Base-by-base conservation (phyloP, 2,888 invertebrate species). In the Harpalus rubripes region DNA sequence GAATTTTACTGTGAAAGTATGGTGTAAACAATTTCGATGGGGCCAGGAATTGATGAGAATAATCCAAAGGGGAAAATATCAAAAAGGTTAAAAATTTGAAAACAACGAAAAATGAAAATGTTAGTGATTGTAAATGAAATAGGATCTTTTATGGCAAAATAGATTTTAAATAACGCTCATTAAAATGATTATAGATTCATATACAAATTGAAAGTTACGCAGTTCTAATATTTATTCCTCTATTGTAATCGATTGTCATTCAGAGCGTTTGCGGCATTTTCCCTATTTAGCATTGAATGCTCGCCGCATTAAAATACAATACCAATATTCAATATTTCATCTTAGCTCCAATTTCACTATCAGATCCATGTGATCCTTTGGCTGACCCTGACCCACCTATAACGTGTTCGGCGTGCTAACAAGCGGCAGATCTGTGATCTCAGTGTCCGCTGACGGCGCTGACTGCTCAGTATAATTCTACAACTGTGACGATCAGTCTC, bases 341-440 rank as follows among this genome's bases (percentile, higher is more conserved):
- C 63, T 18, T 63, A 63, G 72, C 7, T 44, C 72, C 41, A 41
- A 74, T 74, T 74, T 74, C 72, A 41, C n/a, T 44, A 41, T 74
- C 72, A 74, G 41, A 18, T 44, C 16, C 15, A 74, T 74, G 44
- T 52, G 44, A 52, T 52, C 44, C 15, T 74, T 3, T 68, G 41
- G 39, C 15, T 78, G 78, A 58, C 78, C 78, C 12, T 78, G 78
- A 78, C 78, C 78, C 58, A 78, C 78, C 78, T 59, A 78, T 78
- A 78, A 78, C 78, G 78, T 78, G 59, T 74, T 74, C 41, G 72
- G 8, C 16, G 41, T 44, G 15, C 41, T 74, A 74, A 74, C 41
- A 7, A 41, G 72, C 44, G 72, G 5, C 72, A 68, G 41, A 16
- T 74, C 44, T 74, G 68, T 74, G 72, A 74, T 74, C 44, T 74